phyloP scores from a whole-genome alignment of 1,140 invertebrate genomes.

The Heliconius hermathena region DNA sequence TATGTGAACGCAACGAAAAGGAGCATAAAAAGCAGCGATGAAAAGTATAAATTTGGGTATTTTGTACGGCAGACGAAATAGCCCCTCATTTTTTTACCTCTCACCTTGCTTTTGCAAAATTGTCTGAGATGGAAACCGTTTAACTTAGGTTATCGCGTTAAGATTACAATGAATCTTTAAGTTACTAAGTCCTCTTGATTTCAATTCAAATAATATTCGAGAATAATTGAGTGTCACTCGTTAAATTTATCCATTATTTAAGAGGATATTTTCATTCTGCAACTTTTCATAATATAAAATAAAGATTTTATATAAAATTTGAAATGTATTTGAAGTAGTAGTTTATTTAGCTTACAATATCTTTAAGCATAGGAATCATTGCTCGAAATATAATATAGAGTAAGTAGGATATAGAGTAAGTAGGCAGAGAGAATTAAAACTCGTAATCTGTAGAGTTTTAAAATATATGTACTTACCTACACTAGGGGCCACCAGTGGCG shows the following conservation, averaged over 20 bases:
- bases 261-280: background rate
- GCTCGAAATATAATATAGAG: too few species aligned
- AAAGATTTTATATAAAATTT: background rate
- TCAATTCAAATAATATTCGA: slow-evolving; percentile 15
- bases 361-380: too few species aligned
- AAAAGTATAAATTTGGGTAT: slow-evolving; percentile 55
- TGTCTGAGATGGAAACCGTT: slow-evolving; percentile 43
- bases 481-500: too few species aligned
- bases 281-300: background rate
- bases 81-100: slow-evolving; percentile 49
- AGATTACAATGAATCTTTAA: slow-evolving; percentile 40
- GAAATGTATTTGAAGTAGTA: too few species aligned
- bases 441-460: too few species aligned
- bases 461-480: too few species aligned
- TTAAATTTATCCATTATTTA: background rate
- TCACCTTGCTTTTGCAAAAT: slow-evolving; percentile 43
- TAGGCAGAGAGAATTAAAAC: too few species aligned
- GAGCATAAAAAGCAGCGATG: slow-evolving; percentile 42
- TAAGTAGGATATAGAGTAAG: too few species aligned
- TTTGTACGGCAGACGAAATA: slow-evolving; percentile 43
- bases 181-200: slow-evolving; percentile 31
- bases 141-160: slow-evolving; percentile 43
- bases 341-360: too few species aligned
- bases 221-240: slow-evolving; percentile 1
- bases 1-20: slow-evolving; percentile 42